These are phyloP conservation scores for Dipodomys stephensi DNA, from an alignment of 2,113 vertebrate genomes.

Conservation along the genomic window DNA sequence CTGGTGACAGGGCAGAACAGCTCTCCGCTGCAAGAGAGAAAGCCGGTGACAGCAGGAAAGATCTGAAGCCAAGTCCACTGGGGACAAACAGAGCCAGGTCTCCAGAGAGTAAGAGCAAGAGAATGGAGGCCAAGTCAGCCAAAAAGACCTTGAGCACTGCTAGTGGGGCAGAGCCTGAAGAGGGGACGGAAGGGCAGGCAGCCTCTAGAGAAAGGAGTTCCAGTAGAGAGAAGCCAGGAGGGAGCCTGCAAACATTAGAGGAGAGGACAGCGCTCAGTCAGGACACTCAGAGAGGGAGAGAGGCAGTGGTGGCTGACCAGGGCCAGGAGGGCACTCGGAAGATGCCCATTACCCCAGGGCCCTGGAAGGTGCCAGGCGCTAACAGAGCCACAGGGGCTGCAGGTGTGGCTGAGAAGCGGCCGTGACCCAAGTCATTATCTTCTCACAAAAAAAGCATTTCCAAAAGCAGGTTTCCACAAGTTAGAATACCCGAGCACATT, in stretches of 20 bases:
- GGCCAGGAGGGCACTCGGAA: slow-evolving; percentile 79
- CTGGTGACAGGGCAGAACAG: slow-evolving; percentile 62
- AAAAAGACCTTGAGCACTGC: slow-evolving; percentile 20
- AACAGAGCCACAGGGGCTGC: slow-evolving; percentile 87
- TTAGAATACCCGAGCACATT: slow-evolving; percentile 53
- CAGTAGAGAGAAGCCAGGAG: slow-evolving; percentile 85
- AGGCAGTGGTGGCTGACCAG: slow-evolving; percentile 65
- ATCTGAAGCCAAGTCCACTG: slow-evolving; percentile 46
- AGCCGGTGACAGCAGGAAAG: slow-evolving; percentile 50
- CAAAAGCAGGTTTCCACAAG: slow-evolving; percentile 23
- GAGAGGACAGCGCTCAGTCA: slow-evolving; percentile 24
- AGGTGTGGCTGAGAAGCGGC: slow-evolving; percentile 75
- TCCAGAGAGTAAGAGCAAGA: slow-evolving; percentile 64
- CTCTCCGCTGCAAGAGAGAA: slow-evolving; percentile 80
- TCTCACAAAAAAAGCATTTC: slow-evolving; percentile 23
- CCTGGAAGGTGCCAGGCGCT: slow-evolving; percentile 95
- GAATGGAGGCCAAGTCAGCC: slow-evolving; percentile 18
- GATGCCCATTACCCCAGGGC: slow-evolving; percentile 91
- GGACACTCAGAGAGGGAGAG: slow-evolving; percentile 58
- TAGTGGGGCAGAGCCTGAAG: slow-evolving; percentile 55
- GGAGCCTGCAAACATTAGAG: slow-evolving; percentile 73
- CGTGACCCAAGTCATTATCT: slow-evolving; percentile 74
- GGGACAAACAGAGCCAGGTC: slow-evolving; percentile 67
- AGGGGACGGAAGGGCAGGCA: slow-evolving; percentile 55
- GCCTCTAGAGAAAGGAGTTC: background rate